Conservation (phyloP, 1,140 invertebrate species). For the Spodoptera frugiperda region DNA sequence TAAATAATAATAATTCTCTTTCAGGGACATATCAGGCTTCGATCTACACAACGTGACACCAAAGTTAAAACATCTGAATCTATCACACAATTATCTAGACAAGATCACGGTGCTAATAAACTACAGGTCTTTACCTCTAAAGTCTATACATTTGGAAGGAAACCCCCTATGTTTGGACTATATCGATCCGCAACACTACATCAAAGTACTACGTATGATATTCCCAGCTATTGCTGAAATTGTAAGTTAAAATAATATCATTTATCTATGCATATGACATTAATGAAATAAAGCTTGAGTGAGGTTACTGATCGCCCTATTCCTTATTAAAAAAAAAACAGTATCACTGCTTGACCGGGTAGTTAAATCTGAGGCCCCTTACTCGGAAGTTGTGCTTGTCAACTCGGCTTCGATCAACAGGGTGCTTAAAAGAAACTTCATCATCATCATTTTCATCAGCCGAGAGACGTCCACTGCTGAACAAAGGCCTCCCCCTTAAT, state of each 20-base stretch:
- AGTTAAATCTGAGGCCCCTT: too few species aligned
- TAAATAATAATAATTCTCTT: constrained; percentile 32
- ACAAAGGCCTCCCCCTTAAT: too few species aligned
- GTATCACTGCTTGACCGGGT: too few species aligned
- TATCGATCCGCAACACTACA: constrained; percentile 75
- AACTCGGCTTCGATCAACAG: too few species aligned
- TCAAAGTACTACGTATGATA: constrained; percentile 74
- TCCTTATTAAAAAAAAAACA: too few species aligned
- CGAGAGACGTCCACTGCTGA: too few species aligned
- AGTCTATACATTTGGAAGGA: constrained; percentile 76
- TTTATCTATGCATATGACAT: too few species aligned
- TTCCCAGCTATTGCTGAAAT: constrained; percentile 75
- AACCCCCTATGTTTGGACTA: constrained; percentile 85
- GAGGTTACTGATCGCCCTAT: too few species aligned
- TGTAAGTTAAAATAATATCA: constrained; percentile 54
- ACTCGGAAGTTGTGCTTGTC: too few species aligned
- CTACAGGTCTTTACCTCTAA: constrained; percentile 55
- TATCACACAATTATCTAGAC: constrained; percentile 68
- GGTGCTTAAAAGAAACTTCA: too few species aligned
- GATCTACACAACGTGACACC: constrained; percentile 59
- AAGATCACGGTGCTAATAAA: constrained; percentile 54
- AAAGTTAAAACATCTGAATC: constrained; percentile 59
- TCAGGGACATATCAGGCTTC: constrained; percentile 68
- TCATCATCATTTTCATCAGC: too few species aligned
- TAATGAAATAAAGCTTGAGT: too few species aligned